Evolutionary conservation across 23 tunicate genomes (phyloP), one percentile per base, ranked within the genome.

Genomic region (Ascidia mentula): DNA sequence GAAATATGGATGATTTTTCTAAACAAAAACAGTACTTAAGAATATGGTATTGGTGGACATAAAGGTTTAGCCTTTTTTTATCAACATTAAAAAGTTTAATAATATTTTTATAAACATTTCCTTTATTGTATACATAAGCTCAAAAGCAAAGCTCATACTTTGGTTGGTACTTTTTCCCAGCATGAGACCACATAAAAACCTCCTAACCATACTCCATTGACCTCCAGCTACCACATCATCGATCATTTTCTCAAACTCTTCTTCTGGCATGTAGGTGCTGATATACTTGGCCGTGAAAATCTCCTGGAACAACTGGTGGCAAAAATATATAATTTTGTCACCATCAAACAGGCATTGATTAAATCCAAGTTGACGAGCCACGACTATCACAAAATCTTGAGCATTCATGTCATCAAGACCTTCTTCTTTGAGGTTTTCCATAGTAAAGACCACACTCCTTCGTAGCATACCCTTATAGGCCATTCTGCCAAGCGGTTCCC

Each of bases 281-380:
- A 79, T 34, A 45, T 59, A 46, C 7, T 22, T 34, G 1, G 82
- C 82, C 0, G 82, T 20, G 38, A 79, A 79, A 53, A 31, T 46
- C 65, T 79, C 82, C 32, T 79, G 82, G 2, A 79, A 38, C 32
- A 45, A 31, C 36, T 79, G 82, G 39, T 79, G 82, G 13, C 73
- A 59, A 60, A 79, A 79, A 32, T 60, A 79, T 20, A 53, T 20
- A 20, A 53, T 26, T 28, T 53, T 26, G 65, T 53, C 65, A 9
- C 65, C 65, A 53, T 53, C 65, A 34, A 79, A 70, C 36, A 46
- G 61, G 34, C 40, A 32, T 9, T 53, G 65, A 34, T 8, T 38
- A n/a, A n/a, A n/a, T 31, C 61, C 61, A 31, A 79, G 1, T 12
- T 46, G 60, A 34, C 61, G 26, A 28, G 36, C 26, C 22, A 69